Conservation (phyloP, 2,797 vertebrate species). For the Fistularia tabacaria region DNA sequence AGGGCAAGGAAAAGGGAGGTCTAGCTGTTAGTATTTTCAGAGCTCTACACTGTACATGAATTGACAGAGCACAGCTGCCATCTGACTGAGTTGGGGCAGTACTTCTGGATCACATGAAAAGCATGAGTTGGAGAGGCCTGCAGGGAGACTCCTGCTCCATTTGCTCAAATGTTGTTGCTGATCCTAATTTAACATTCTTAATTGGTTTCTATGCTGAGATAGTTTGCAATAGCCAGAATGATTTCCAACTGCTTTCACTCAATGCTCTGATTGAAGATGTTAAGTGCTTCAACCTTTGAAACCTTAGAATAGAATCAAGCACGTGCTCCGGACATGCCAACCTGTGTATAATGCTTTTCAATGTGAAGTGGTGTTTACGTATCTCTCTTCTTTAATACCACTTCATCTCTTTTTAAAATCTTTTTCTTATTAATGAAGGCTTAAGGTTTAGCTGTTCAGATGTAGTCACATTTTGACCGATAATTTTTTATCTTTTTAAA, state of each 20-base stretch:
- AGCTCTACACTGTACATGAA: constrained; percentile 13
- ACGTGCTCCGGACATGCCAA: constrained; percentile 39
- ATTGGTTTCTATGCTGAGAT: constrained; percentile 53
- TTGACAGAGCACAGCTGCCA: constrained; percentile 8
- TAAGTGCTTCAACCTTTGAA: constrained; percentile 44
- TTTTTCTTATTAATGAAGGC: constrained; percentile 7
- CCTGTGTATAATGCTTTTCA: constrained; percentile 48
- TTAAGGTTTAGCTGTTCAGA: neutral
- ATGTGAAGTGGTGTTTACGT: constrained; percentile 24
- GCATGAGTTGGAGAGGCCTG: constrained; percentile 25
- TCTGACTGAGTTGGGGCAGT: neutral
- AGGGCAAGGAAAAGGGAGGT: constrained; percentile 22
- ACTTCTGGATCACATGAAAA: constrained; percentile 32
- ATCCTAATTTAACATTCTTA: constrained; percentile 52
- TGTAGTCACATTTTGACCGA: constrained; percentile 1
- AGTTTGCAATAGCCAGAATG: constrained; percentile 31
- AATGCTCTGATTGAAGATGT: constrained; percentile 37
- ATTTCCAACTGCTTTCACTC: constrained; percentile 35
- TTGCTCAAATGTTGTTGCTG: constrained; percentile 28
- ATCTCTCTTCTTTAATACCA: constrained; percentile 7
- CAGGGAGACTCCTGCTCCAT: constrained; percentile 10
- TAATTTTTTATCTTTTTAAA: constrained; percentile 5
- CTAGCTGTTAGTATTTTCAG: constrained; percentile 14
- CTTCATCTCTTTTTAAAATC: constrained; percentile 6
- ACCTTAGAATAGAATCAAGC: constrained; percentile 57